Base-by-base conservation (phyloP, 2,797 vertebrate species). In the Danio jaintianensis region DNA sequence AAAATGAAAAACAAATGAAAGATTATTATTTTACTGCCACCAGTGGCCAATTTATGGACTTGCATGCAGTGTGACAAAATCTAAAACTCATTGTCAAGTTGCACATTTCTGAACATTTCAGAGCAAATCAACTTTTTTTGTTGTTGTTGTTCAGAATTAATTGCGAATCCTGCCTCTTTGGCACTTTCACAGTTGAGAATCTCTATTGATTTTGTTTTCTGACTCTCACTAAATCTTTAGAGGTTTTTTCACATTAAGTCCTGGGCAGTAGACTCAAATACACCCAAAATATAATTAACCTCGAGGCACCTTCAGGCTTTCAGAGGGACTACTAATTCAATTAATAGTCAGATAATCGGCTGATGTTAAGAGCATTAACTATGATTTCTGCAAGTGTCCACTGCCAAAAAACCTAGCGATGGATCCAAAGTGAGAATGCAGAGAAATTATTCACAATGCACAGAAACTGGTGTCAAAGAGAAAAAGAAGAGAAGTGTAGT, bases 261-360 rank as follows among this genome's bases (percentile, higher is more conserved):
- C 63, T 45, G 50, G 20, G 10, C 18, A 58, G 1, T 18, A 76
- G 64, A 66, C 56, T 80, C 22, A 47, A 77, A 62, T 56, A 58
- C 16, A 56, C 29, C 58, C 45, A 59, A 69, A 56, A 43, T 16
- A 52, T 16, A 66, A 73, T 76, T 58, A 84, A 61, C 71, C 85
- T 85, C 68, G 77, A 73, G 80, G 78, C 61, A 18, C 82, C 50
- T 16, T 63, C n/a, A 4, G 52, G 88, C 83, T 87, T 73, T 84
- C 83, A 85, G 82, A 82, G 83, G 85, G 82, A 85, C 85, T 69
- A 67, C 87, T 91, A 90, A 91, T 89, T 88, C 85, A 91, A 88
- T 88, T 86, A 84, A 72, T 86, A 89, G 78, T 86, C 84, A 90
- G 91, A 93, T 93, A 91, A 86, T 83, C 47, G 74, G 82, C 73